Percentiles rank a stretch among this genome's conserved stretches.
Evolutionary conservation across 1,140 invertebrate species (phyloP).

Genomic region (Dendroctonus valens): DNA sequence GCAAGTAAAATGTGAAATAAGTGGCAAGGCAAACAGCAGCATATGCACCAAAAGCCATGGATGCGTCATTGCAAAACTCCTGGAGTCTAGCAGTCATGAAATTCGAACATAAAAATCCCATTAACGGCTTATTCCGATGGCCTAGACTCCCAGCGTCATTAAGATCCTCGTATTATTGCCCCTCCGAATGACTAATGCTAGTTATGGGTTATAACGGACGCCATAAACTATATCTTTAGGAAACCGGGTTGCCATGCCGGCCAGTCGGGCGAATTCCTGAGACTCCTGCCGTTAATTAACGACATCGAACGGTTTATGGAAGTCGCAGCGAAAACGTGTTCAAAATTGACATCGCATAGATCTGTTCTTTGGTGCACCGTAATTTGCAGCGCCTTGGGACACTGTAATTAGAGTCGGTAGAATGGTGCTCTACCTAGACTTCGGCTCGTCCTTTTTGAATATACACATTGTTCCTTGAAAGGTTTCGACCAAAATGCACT

Average conservation of each 20-base stretch:
- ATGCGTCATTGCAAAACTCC: too few relatives aligned
- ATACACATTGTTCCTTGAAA: too few relatives aligned
- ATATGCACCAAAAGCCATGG: too few relatives aligned
- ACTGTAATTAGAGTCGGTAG: conserved; percentile 40
- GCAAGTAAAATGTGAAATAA: too few relatives aligned
- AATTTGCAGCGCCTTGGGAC: conserved; percentile 43
- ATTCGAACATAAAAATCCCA: conserved; percentile 11
- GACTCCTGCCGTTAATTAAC: conserved; percentile 33
- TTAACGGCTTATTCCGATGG: conserved; percentile 13
- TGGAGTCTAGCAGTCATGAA: too few relatives aligned
- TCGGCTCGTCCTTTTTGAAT: background rate
- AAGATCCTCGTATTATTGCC: conserved; percentile 20
- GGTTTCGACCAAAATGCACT: too few relatives aligned
- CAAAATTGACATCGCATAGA: conserved; percentile 41
- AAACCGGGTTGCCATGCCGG: conserved; percentile 16
- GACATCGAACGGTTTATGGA: conserved; percentile 42
- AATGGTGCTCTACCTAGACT: conserved; percentile 22
- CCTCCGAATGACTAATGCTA: conserved; percentile 29
- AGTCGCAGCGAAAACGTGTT: conserved; percentile 40
- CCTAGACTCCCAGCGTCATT: conserved; percentile 11
- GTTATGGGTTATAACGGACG: conserved; percentile 32
- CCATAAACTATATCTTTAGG: conserved; percentile 32
- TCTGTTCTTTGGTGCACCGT: conserved; percentile 29
- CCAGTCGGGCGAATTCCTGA: conserved; percentile 24
- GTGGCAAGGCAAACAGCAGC: too few relatives aligned